Base-by-base conservation (phyloP, 2,888 invertebrate species). In the Acanthosepion lycidas region DNA sequence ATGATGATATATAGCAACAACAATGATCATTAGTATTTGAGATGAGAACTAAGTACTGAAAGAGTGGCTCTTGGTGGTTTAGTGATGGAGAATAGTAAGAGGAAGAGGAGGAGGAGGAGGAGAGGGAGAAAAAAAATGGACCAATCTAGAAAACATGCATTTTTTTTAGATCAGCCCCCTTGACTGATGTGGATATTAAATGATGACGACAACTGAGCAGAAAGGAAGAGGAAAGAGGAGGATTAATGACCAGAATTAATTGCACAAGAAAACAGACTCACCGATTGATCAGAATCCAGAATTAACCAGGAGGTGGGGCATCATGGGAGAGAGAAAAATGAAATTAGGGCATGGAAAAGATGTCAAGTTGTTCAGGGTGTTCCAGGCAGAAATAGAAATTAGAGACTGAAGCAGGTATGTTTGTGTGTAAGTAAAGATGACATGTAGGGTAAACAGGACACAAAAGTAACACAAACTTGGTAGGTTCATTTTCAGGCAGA, bases 241-340 rank as follows among this genome's bases (percentile, higher is more conserved):
- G 78, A 78, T 78, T 78, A 78, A 78, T 78, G 78, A 78, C n/a
- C 78, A 78, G 78, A 78, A 78, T 78, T 59, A 59, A 59, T n/a
- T 78, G n/a, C n/a, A 18, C n/a, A 78, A 78, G 33, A 78, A 78
- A 78, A n/a, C 78, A 78, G 33, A 78, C 78, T 78, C 78, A 78
- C 78, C 78, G n/a, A 78, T 78, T 78, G 78, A 78, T 78, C n/a
- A n/a, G 78, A 78, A 78, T 78, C 78, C 78, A 78, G 78, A 78
- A 78, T 33, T 78, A 78, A 78, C 78, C 78, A 78, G n/a, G 78
- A 78, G n/a, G 78, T 78, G 78, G 78, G 78, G n/a, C 78, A 78
- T 78, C 78, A 78, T 78, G 78, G 78, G 78, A 78, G 78, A 78
- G 78, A 78, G 78, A 78, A 78, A 78, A 78, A 78, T 78, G 78